Evolutionary conservation across 2,797 vertebrate species (phyloP).

Genomic region (Poeciliopsis infans): DNA sequence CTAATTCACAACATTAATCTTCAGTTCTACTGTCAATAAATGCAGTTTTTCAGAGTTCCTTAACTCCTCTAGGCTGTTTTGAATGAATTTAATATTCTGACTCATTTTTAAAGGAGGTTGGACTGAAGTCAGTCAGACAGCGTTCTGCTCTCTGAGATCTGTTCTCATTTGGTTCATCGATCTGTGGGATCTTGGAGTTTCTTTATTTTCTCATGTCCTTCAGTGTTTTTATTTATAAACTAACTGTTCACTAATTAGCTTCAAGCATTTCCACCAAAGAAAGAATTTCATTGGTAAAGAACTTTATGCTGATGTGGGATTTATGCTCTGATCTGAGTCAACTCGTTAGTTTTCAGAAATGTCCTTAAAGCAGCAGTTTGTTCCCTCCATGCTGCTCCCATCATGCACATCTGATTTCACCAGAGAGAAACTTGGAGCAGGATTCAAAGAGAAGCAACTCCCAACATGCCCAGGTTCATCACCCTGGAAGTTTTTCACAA

Average conservation of each 20-base stretch:
- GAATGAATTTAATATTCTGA: background rate
- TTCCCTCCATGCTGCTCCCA: background rate
- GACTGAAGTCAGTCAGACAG: background rate
- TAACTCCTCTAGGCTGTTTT: background rate
- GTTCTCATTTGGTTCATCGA: background rate
- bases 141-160: background rate
- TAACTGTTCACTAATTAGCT: background rate
- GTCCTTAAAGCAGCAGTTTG: background rate
- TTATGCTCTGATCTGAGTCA: background rate
- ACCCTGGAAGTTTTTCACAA: background rate
- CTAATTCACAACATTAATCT: background rate
- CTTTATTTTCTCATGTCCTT: background rate
- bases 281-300: background rate
- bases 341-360: background rate
- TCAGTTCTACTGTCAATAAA: background rate
- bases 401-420: background rate
- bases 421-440: background rate
- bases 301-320: background rate
- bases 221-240: background rate
- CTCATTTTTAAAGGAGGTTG: background rate
- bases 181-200: background rate
- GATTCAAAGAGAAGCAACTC: background rate
- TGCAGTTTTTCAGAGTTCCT: background rate
- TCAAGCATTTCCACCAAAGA: background rate
- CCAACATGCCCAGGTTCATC: background rate